A percentile compares a stretch with the other conserved stretches of the same genome.
Conservation (phyloP, 2,113 vertebrate species). For the Cacatua alba region DNA sequence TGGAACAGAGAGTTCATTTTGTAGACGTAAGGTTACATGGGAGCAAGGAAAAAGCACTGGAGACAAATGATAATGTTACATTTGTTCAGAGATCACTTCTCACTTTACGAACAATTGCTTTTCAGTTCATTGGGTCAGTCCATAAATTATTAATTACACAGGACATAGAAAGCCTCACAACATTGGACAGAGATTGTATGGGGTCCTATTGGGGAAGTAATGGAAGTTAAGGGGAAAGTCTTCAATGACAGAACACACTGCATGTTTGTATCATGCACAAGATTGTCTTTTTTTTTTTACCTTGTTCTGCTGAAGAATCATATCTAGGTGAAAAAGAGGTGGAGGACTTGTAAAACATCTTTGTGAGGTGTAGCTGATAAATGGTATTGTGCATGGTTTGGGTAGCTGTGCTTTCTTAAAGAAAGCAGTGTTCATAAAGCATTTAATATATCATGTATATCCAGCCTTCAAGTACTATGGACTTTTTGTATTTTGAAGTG, state of each 20-base stretch:
- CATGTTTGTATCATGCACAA: background rate
- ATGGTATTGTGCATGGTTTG: background rate
- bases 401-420: conserved; percentile 15
- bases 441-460: conserved; percentile 56
- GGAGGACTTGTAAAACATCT: background rate
- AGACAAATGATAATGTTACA: background rate
- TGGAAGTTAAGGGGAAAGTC: background rate
- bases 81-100: background rate
- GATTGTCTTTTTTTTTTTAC: background rate
- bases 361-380: conserved; percentile 30
- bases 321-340: background rate
- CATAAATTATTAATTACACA: background rate
- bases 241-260: background rate
- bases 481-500: conserved; percentile 50
- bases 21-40: background rate
- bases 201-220: background rate
- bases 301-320: background rate
- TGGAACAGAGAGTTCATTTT: background rate
- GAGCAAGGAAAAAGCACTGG: background rate
- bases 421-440: background rate
- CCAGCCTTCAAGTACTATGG: conserved; percentile 37
- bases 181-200: background rate
- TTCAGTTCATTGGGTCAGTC: background rate
- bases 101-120: background rate
- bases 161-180: background rate